Percentiles rank a stretch among this genome's conserved stretches.
These are phyloP conservation scores for Nomada lathburiana DNA, from an alignment of 2,888 invertebrate species.

Conservation along the genomic window DNA sequence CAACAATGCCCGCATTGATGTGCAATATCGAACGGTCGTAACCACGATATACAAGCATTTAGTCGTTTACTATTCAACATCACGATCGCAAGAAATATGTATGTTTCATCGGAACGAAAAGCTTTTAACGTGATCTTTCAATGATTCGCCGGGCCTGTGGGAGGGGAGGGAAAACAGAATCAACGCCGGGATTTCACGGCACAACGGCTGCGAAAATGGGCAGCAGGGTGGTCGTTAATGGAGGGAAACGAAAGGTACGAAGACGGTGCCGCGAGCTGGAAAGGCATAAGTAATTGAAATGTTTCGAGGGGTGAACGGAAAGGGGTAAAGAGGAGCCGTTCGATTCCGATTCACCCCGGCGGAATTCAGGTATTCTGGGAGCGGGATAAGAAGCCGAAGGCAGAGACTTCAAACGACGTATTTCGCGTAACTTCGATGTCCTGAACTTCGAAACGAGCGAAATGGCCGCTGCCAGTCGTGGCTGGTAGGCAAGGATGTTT, in stretches of 20 bases:
- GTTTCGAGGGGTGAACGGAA: constrained; percentile 48
- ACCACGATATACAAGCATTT: background rate
- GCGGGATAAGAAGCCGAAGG: constrained; percentile 57
- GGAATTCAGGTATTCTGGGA: constrained; percentile 36
- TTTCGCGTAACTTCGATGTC: constrained; percentile 48
- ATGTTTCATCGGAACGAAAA: background rate
- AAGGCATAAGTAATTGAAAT: constrained; percentile 70
- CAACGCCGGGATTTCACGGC: constrained; percentile 46
- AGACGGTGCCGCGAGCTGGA: constrained; percentile 23
- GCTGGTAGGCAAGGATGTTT: constrained; percentile 15
- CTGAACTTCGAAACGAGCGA: constrained; percentile 47
- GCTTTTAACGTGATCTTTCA: constrained; percentile 27
- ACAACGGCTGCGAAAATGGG: constrained; percentile 35
- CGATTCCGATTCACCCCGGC: constrained; percentile 40
- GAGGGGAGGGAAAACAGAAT: constrained; percentile 28
- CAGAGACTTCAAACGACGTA: constrained; percentile 64
- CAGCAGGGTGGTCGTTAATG: constrained; percentile 56
- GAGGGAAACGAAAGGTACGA: constrained; percentile 54
- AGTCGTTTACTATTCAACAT: constrained; percentile 38
- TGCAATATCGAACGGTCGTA: background rate
- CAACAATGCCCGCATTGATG: no score
- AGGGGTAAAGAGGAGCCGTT: constrained; percentile 43
- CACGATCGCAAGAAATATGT: background rate
- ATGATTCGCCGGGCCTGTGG: constrained; percentile 23
- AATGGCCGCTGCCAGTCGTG: constrained; percentile 34